Evolutionary conservation across 2,797 vertebrate genomes (phyloP).

Genomic region (Macrochelys suwanniensis): DNA sequence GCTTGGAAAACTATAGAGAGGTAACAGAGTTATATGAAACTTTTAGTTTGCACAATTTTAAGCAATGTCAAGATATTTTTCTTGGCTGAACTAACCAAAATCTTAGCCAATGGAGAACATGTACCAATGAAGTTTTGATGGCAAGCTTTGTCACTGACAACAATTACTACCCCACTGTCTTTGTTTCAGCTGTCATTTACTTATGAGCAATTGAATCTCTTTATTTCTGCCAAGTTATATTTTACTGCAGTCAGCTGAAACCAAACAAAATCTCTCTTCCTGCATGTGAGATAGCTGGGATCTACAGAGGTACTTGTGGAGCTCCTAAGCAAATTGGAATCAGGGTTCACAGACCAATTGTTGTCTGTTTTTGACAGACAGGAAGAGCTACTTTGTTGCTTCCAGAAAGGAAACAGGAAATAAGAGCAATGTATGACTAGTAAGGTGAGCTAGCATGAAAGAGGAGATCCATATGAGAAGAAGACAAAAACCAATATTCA

Average conservation of each 20-base stretch:
- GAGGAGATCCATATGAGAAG: neutral
- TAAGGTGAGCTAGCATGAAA: neutral
- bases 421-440: constrained; percentile 14
- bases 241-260: constrained; percentile 55
- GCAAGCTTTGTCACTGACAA: constrained; percentile 48
- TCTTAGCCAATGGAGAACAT: constrained; percentile 57
- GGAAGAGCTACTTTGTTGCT: constrained; percentile 15
- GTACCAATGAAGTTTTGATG: constrained; percentile 63
- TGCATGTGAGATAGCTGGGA: constrained; percentile 47
- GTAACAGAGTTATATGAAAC: neutral
- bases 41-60: neutral
- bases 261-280: constrained; percentile 24
- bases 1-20: neutral
- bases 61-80: neutral
- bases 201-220: constrained; percentile 78
- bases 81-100: constrained; percentile 45
- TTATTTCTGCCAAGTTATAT: constrained; percentile 80
- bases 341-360: neutral
- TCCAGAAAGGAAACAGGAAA: constrained; percentile 19
- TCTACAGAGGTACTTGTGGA: constrained; percentile 32
- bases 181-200: constrained; percentile 79
- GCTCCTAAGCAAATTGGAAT: constrained; percentile 24
- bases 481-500: neutral
- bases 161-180: constrained; percentile 62
- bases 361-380: constrained; percentile 5